Evolutionary conservation across 2,113 vertebrate genomes (phyloP).

Genomic region (Aptenodytes forsteri): DNA sequence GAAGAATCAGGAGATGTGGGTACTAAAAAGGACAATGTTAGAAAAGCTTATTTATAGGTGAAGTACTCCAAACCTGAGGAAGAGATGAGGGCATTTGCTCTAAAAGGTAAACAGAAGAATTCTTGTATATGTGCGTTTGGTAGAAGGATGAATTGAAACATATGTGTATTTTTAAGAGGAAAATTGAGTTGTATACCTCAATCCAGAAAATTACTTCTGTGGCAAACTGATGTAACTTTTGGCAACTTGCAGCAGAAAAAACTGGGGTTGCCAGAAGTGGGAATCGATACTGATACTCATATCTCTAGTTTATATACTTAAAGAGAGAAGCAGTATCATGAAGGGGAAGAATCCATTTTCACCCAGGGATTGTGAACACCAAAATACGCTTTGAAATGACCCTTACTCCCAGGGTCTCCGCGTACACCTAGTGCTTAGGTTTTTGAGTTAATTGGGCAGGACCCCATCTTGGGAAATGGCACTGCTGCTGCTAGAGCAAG

Average conservation of each 20-base stretch:
- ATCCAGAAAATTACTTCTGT: not conserved
- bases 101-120: not conserved
- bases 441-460: not conserved
- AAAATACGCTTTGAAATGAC: not conserved
- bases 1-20: not conserved
- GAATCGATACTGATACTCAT: not conserved
- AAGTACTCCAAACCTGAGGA: not conserved
- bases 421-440: not conserved
- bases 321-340: not conserved
- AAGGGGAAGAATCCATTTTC: not conserved
- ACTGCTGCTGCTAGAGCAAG: not conserved
- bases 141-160: not conserved
- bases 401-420: not conserved
- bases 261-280: not conserved
- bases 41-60: not conserved
- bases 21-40: not conserved
- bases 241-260: not conserved
- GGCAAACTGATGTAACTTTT: not conserved
- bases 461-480: not conserved
- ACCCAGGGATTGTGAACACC: not conserved
- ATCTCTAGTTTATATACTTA: not conserved
- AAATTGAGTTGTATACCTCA: not conserved
- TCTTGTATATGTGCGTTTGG: not conserved
- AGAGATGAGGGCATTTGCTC: not conserved
- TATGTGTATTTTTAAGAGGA: not conserved